phyloP scores from a whole-genome alignment of 2,888 invertebrate genomes.

The Folsomia candida region DNA sequence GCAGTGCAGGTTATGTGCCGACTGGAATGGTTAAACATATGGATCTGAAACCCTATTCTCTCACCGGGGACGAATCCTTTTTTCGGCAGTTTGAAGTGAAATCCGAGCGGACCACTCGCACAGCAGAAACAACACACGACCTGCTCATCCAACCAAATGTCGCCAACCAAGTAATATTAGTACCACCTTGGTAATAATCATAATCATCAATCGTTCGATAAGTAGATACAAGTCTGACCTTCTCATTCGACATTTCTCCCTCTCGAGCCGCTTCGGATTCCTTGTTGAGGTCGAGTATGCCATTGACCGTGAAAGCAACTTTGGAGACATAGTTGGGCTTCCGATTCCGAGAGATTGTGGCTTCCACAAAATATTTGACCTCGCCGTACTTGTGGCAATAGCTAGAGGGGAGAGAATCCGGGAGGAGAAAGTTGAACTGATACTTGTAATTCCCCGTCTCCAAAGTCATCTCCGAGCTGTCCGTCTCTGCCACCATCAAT shows the following conservation, averaged over 20 bases:
- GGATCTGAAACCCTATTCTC: conserved; percentile 29
- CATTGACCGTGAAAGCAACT: conserved; percentile 35
- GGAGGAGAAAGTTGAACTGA: conserved; percentile 32
- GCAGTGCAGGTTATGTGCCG: conserved; percentile 18
- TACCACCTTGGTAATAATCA: neutral
- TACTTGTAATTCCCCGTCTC: conserved; percentile 26
- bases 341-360: conserved; percentile 24
- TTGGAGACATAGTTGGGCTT: conserved; percentile 32
- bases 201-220: too few relatives aligned
- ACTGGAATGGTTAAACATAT: conserved; percentile 33
- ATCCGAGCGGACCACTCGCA: conserved; percentile 33
- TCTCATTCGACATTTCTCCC: conserved; percentile 21
- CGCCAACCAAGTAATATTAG: neutral
- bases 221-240: too few relatives aligned
- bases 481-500: conserved; percentile 8
- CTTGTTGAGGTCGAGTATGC: conserved; percentile 37
- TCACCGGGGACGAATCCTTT: conserved; percentile 37
- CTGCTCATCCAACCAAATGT: neutral
- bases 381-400: conserved; percentile 29
- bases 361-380: conserved; percentile 32
- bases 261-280: conserved; percentile 19
- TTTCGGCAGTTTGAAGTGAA: conserved; percentile 30
- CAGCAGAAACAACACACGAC: conserved; percentile 34
- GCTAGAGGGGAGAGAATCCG: conserved; percentile 31
- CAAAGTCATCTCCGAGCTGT: conserved; percentile 16